Evolutionary conservation across 1,140 invertebrate genomes (phyloP).

Genomic region (Drosophila jambulina): DNA sequence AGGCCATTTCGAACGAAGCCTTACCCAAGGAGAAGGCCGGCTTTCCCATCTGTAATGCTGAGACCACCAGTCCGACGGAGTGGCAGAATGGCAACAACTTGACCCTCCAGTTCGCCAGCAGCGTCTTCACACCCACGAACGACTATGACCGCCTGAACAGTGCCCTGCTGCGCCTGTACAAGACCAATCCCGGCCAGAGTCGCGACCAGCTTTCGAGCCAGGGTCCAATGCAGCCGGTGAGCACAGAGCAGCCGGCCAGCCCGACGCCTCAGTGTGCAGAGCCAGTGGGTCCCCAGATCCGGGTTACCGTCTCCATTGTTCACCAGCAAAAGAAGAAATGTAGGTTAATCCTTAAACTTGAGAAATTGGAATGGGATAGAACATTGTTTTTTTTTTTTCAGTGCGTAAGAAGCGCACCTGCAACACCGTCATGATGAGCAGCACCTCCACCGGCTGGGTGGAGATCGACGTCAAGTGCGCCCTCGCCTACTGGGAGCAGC

Average conservation of each 20-base stretch:
- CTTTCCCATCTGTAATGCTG: constrained; percentile 75
- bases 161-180: constrained; percentile 75
- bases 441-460: constrained; percentile 74
- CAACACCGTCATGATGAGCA: constrained; percentile 80
- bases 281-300: constrained; percentile 68
- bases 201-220: constrained; percentile 17
- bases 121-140: constrained; percentile 55
- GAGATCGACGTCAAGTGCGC: constrained; percentile 82
- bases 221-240: neutral
- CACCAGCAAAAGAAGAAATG: constrained; percentile 79
- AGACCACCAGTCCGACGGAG: constrained; percentile 53
- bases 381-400: constrained; percentile 9
- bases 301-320: constrained; percentile 78
- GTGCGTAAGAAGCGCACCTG: constrained; percentile 83
- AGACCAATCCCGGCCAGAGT: constrained; percentile 65
- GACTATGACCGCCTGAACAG: constrained; percentile 57
- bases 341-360: constrained; percentile 34
- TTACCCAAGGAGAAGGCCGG: constrained; percentile 63
- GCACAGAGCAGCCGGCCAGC: constrained; percentile 19
- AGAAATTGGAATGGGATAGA: neutral
- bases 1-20: constrained; percentile 60
- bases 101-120: constrained; percentile 70
- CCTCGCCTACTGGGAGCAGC: constrained; percentile 78
- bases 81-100: constrained; percentile 72
- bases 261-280: constrained; percentile 42